Conservation (phyloP, 92 coral and sea anemone genomes). For the Porites cylindrica region DNA sequence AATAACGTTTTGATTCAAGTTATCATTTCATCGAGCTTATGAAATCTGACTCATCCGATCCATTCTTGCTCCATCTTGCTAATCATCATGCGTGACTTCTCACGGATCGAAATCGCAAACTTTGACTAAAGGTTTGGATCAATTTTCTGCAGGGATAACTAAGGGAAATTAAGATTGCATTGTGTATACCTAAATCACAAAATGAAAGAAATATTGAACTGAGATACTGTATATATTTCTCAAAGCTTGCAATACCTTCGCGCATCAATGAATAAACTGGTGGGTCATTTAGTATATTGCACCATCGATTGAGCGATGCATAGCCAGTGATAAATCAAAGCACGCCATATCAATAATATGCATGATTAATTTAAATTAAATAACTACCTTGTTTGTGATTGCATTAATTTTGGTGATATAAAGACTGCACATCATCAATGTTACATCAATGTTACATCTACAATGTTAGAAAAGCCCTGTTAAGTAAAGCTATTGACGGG, state of each 20-base stretch:
- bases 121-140: neutral
- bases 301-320: neutral
- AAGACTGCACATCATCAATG: no score
- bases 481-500: no score
- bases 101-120: neutral
- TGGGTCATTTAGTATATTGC: conserved; percentile 18
- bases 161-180: neutral
- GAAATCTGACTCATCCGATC: neutral
- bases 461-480: no score
- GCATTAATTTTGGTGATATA: no score
- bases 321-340: neutral
- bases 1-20: neutral
- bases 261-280: neutral
- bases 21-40: neutral
- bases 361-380: neutral
- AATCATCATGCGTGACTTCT: neutral
- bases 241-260: no score
- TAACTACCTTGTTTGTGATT: neutral
- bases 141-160: neutral
- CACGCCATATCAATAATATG: neutral
- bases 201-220: no score
- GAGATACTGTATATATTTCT: no score
- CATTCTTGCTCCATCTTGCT: neutral
- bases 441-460: no score
- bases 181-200: neutral